Base-by-base conservation (phyloP, 2,113 vertebrate species). In the Hirundichthys speculiger region DNA sequence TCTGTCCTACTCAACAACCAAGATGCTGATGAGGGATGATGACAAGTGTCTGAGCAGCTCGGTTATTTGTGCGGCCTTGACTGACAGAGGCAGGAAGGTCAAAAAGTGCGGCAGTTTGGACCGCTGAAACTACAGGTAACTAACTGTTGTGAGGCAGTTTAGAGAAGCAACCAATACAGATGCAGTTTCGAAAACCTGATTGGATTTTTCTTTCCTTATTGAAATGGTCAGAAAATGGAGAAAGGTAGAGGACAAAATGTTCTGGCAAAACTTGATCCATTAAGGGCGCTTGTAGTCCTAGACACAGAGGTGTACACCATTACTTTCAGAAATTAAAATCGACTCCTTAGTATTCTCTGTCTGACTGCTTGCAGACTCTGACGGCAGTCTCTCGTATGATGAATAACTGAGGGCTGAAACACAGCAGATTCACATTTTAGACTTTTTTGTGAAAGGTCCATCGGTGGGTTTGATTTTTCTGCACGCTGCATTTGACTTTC, bases 1-100 rank as follows among this genome's bases (percentile, higher is more conserved):
- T 85, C 74, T 20, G 63, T 79, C 80, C 77, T 68, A 82, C 78
- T 82, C 75, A 49, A 78, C 77, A 74, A 77, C 81, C 74, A 71
- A 74, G 75, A 81, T 82, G 80, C 85, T 83, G 86, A 86, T 87
- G 82, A 85, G 71, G 60, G 63, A 90, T 88, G 86, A 82, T 85
- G 86, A 86, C 79, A 79, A 61, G 79, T 53, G 66, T 78, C 69
- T 66, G 67, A 85, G 77, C 18, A 53, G 73, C 45, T 51, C 1
- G 45, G 75, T 55, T 59, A 47, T 77, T 66, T 84, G 67, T 52
- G 68, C 38, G 19, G 73, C 83, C 73, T 75, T 76, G 75, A 64
- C 57, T 56, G 77, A 50, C 61, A 11, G 52, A 57, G 39, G 38
- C 1, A 5, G 16, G 62, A 84, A 85, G 80, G 83, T 86, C 77